A percentile compares a stretch with the other conserved stretches of the same genome.
Evolutionary conservation across 1,140 invertebrate species (phyloP).

Genomic region (Cotesia glomerata): DNA sequence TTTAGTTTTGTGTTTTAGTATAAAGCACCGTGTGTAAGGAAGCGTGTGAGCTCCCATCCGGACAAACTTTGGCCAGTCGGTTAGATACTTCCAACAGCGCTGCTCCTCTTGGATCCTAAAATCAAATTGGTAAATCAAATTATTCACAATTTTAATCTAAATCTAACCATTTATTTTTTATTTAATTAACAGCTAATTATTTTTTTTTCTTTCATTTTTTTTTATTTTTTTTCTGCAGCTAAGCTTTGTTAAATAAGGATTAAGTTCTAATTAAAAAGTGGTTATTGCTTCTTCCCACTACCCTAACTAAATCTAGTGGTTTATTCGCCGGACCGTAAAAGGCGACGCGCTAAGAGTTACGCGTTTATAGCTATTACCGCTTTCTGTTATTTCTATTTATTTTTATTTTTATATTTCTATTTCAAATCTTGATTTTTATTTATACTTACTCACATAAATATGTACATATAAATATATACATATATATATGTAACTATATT

Average conservation of each 20-base stretch:
- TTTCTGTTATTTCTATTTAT: too few relatives aligned
- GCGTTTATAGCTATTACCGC: background rate
- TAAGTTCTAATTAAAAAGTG: background rate
- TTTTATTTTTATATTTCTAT: background rate
- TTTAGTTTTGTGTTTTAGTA: constrained; percentile 43
- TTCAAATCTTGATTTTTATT: background rate
- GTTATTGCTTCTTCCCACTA: constrained; percentile 19
- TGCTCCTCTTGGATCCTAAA: background rate
- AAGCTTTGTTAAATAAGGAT: background rate
- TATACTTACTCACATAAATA: background rate
- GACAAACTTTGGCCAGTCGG: constrained; percentile 23
- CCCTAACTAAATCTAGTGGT: background rate
- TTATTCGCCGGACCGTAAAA: constrained; percentile 34
- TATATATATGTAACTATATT: constrained; percentile 3
- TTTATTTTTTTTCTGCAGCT: background rate
- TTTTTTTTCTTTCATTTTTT: background rate
- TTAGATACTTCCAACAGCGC: background rate
- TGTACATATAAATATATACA: background rate
- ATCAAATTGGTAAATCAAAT: too few relatives aligned
- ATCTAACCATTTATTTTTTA: background rate
- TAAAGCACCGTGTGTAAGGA: constrained; percentile 23
- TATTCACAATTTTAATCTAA: too few relatives aligned
- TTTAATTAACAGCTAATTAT: too few relatives aligned
- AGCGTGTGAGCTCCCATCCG: constrained; percentile 23
- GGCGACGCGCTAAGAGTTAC: constrained; percentile 27